Conservation (phyloP, 2,113 vertebrate genomes). For the Puntigrus tetrazona region DNA sequence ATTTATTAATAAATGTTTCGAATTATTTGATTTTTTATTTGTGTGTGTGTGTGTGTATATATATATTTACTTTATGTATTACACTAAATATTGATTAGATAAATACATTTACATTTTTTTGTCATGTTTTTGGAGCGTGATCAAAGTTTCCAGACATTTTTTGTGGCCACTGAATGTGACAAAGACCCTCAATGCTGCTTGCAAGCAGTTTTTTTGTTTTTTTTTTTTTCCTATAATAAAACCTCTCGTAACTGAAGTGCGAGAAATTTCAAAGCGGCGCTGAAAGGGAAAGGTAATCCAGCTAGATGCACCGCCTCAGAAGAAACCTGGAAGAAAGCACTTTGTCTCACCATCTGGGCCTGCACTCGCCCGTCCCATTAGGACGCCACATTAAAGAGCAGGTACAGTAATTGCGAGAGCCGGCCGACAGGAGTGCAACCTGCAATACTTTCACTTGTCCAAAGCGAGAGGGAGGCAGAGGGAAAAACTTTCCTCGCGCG, state of each 20-base stretch:
- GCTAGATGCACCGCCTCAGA: conserved; percentile 75
- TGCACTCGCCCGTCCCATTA: conserved; percentile 70
- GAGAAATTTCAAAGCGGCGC: conserved; percentile 72
- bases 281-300: conserved; percentile 72
- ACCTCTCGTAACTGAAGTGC: conserved; percentile 48
- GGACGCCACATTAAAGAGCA: conserved; percentile 73
- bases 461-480: conserved; percentile 35
- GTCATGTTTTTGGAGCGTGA: no score
- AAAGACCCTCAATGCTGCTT: neutral
- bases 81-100: no score
- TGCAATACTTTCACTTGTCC: conserved; percentile 71
- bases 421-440: conserved; percentile 67
- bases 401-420: conserved; percentile 69
- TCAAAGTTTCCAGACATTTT: neutral
- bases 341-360: conserved; percentile 78
- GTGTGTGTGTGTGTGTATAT: no score
- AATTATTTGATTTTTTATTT: no score
- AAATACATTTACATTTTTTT: no score
- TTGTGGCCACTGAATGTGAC: neutral
- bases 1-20: no score
- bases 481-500: conserved; percentile 62
- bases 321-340: conserved; percentile 65
- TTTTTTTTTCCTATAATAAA: neutral
- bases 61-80: no score
- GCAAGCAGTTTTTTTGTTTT: neutral